Conservation (phyloP, 2,888 invertebrate species). For the Troides aeacus region DNA sequence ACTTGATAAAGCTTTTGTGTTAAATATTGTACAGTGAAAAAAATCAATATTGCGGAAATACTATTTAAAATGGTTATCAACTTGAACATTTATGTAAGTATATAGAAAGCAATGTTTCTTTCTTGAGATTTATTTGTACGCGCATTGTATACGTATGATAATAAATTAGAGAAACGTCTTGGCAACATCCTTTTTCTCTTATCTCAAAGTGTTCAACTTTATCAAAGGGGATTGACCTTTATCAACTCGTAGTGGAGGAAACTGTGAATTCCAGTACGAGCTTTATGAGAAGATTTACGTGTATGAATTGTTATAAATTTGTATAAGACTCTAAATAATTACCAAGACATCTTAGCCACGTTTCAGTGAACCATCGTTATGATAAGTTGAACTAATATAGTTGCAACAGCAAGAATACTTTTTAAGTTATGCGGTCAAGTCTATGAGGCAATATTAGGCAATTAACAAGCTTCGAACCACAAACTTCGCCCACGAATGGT, state of each 20-base stretch:
- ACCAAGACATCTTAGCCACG: too few species aligned
- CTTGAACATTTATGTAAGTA: neutral
- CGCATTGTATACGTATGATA: conserved; percentile 21
- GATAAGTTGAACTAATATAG: conserved; percentile 8
- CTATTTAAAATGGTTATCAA: neutral
- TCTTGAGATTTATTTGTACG: conserved; percentile 11
- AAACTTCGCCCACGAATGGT: conserved; percentile 3
- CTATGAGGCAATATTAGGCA: conserved; percentile 15
- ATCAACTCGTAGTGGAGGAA: conserved; percentile 7
- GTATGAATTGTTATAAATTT: neutral
- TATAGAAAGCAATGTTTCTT: neutral
- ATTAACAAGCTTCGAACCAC: conserved; percentile 15
- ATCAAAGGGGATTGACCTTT: conserved; percentile 28
- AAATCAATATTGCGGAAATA: neutral
- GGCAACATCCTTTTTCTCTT: conserved; percentile 24
- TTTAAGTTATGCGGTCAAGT: conserved; percentile 21
- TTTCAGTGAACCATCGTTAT: neutral
- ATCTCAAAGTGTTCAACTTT: conserved; percentile 27
- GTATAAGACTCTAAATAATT: too few species aligned
- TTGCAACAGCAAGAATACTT: conserved; percentile 11
- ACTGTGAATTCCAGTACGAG: neutral
- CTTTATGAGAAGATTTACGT: neutral
- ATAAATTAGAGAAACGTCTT: conserved; percentile 25
- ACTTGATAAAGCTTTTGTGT: too few species aligned
- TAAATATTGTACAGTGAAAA: neutral